phyloP scores from a whole-genome alignment of 2,113 vertebrate genomes.

The Corythornis madagascariensis region DNA sequence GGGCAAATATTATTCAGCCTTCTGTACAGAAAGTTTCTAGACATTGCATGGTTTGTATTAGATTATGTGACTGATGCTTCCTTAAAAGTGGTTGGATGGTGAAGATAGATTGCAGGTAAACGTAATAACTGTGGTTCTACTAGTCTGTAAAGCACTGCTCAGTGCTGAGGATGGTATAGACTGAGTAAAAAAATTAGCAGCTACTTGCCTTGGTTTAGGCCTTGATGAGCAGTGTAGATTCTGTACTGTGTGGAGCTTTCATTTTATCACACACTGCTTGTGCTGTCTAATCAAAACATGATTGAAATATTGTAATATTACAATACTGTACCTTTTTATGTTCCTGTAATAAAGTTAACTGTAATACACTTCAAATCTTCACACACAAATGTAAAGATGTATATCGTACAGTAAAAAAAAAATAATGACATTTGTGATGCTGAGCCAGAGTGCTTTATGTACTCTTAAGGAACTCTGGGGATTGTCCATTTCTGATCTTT shows the following conservation, averaged over 20 bases:
- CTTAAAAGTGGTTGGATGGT: not conserved
- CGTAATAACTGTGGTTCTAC: not conserved
- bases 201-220: not conserved
- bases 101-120: not conserved
- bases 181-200: not conserved
- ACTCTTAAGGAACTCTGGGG: not conserved
- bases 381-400: not conserved
- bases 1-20: not conserved
- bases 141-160: constrained; percentile 50
- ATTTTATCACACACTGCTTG: not conserved
- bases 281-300: not conserved
- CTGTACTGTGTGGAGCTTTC: not conserved
- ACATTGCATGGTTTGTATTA: not conserved
- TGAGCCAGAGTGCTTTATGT: not conserved
- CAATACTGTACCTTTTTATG: constrained; percentile 14
- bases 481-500: not conserved
- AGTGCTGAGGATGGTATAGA: constrained; percentile 27
- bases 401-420: not conserved
- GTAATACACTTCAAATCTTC: constrained; percentile 14
- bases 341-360: constrained; percentile 47
- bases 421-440: not conserved
- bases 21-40: not conserved
- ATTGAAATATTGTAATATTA: constrained; percentile 34
- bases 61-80: not conserved
- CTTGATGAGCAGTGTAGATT: not conserved